Percentiles rank a stretch among this genome's conserved stretches.
Conservation (phyloP, 35 echinoderm and acorn worm species). For the Apostichopus californicus region DNA sequence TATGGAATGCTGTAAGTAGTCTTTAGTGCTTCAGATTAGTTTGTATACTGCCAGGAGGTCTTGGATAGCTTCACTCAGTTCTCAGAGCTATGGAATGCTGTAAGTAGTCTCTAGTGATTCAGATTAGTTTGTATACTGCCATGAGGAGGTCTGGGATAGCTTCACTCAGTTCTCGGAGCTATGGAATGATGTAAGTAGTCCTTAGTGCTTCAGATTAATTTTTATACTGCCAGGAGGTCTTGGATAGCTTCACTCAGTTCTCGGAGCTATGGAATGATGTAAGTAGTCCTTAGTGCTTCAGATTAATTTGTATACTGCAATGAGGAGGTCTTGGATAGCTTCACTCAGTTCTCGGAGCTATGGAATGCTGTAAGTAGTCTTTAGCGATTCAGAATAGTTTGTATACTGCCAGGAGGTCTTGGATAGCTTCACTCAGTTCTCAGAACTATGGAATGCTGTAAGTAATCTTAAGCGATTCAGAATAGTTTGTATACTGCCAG, state of each 20-base stretch:
- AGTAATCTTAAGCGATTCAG: neutral
- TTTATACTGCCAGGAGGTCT: constrained; percentile 65
- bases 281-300: neutral
- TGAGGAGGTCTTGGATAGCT: constrained; percentile 83
- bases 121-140: neutral
- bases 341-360: constrained; percentile 81
- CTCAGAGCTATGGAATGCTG: constrained; percentile 88
- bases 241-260: constrained; percentile 80
- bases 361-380: constrained; percentile 82
- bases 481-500: constrained; percentile 29
- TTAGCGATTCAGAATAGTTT: neutral
- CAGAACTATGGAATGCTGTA: constrained; percentile 91
- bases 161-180: constrained; percentile 87
- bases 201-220: too few species aligned
- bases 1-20: constrained; percentile 86
- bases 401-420: constrained; percentile 71
- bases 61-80: constrained; percentile 80
- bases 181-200: constrained; percentile 84
- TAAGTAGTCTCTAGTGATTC: constrained; percentile 38
- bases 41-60: constrained; percentile 65
- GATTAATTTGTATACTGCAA: neutral
- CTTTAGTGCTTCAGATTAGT: too few species aligned
- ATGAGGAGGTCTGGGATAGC: too few species aligned
- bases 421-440: constrained; percentile 76
- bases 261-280: constrained; percentile 92